These are phyloP conservation scores for Eleutherodactylus coqui DNA, from an alignment of 2,797 vertebrate genomes.

Conservation along the genomic window DNA sequence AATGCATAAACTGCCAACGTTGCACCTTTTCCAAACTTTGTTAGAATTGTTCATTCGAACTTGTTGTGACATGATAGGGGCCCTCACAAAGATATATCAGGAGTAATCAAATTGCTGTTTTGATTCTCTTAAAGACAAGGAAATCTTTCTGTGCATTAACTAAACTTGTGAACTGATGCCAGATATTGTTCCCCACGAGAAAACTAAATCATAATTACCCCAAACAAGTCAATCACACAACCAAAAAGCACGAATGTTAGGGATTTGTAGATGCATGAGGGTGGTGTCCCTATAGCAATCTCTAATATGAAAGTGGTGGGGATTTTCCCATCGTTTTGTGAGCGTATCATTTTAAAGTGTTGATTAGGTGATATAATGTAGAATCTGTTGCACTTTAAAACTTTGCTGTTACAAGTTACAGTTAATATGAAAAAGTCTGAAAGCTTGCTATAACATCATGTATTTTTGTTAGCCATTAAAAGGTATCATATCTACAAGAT, in stretches of 20 bases:
- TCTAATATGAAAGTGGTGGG: neutral
- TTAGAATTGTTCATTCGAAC: slow-evolving; percentile 53
- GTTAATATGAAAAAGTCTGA: no score
- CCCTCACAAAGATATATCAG: slow-evolving; percentile 42
- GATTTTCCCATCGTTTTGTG: neutral
- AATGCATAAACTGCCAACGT: slow-evolving; percentile 31
- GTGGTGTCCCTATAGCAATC: neutral
- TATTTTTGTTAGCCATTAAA: no score
- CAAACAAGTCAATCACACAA: slow-evolving; percentile 39
- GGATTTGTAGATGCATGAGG: neutral
- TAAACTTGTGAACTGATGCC: slow-evolving; percentile 46
- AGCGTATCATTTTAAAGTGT: neutral
- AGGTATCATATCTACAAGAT: no score
- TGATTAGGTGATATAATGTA: neutral
- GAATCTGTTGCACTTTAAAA: no score
- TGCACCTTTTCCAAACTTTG: slow-evolving; percentile 36
- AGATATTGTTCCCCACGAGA: slow-evolving; percentile 44
- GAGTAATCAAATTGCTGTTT: slow-evolving; percentile 58
- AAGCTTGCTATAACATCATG: no score
- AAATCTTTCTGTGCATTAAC: slow-evolving; percentile 40
- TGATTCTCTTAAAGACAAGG: slow-evolving; percentile 54
- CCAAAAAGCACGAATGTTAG: slow-evolving; percentile 1
- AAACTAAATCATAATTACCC: slow-evolving; percentile 41
- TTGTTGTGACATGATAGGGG: slow-evolving; percentile 49
- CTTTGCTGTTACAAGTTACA: no score